Base-by-base conservation (phyloP, 2,888 invertebrate genomes). In the Alitta virens region DNA sequence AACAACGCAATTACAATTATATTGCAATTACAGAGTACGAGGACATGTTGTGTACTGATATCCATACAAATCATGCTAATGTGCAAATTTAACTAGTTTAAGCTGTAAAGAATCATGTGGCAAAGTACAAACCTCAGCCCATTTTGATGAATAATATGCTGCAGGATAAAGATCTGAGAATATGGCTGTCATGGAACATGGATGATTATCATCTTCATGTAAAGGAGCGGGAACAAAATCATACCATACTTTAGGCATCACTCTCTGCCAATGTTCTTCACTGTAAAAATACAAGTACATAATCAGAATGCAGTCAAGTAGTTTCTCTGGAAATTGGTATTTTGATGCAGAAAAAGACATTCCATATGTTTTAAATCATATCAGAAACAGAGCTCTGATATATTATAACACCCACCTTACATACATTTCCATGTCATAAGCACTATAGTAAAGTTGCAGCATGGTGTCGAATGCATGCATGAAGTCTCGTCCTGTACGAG, bases 161-260 rank as follows among this genome's bases (percentile, higher is more conserved):
- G 92, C 94, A 0, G 88, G 90, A 88, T 90, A 91, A 72, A 91
- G 89, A 64, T 91, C 91, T 7, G 88, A 87, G 75, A 96, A 89
- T 64, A 96, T 91, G 67, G 89, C 88, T 0, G 87, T 86, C 80
- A 95, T 91, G 0, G 92, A 91, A 72, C 93, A 91, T 0, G 92
- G 90, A 78, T 93, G 92, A 3, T 89, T 88, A 77, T 97, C 92
- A 65, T 88, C 87, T 73, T 90, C 89, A 70, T 91, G 87, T 56
- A 90, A 84, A 0, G 90, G 88, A 74, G 94, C 85, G 18, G 88
- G 87, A 75, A 90, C 87, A 81, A 92, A 94, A 63, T 90, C 86
- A 0, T 89, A 88, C 92, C 94, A 95, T 58, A 92, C 74, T 53
- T 87, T 86, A 53, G 87, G 87, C 50, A 91, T 89, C 25, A 94